A percentile compares a stretch with the other conserved stretches of the same genome.
These are phyloP conservation scores for Paracentrotus lividus DNA, from an alignment of 53 echinoderm and acorn worm genomes.

Conservation along the genomic window DNA sequence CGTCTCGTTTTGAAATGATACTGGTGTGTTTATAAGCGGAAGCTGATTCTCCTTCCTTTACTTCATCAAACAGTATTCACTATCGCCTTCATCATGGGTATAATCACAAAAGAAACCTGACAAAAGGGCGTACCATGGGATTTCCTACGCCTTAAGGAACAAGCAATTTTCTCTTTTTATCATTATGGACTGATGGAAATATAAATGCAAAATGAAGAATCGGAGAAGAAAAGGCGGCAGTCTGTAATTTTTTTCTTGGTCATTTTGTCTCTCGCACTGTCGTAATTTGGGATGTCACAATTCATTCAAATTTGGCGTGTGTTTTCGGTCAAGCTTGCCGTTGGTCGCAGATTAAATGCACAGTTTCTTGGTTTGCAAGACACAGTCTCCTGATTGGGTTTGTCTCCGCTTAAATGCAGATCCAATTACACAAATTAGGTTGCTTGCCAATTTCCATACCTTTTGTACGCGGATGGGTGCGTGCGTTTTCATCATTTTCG, in stretches of 20 bases:
- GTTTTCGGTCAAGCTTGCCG: slow-evolving; percentile 66
- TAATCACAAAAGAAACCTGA: slow-evolving; percentile 9
- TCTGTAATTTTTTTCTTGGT: slow-evolving; percentile 40
- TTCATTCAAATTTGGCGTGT: slow-evolving; percentile 51
- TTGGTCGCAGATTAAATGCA: slow-evolving; percentile 61
- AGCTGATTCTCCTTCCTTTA: slow-evolving; percentile 22
- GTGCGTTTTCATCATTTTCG: slow-evolving; percentile 55
- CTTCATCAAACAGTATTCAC: slow-evolving; percentile 44
- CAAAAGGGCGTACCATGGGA: slow-evolving; percentile 47
- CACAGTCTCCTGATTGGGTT: slow-evolving; percentile 55
- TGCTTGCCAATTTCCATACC: slow-evolving; percentile 68
- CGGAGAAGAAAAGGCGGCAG: slow-evolving; percentile 24
- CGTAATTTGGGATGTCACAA: slow-evolving; percentile 60
- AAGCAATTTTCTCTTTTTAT: slow-evolving; percentile 12
- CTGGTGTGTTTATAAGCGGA: slow-evolving; percentile 56
- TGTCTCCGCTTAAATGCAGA: slow-evolving; percentile 68
- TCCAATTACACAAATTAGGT: slow-evolving; percentile 74
- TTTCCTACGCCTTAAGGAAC: slow-evolving; percentile 29
- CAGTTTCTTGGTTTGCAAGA: slow-evolving; percentile 21
- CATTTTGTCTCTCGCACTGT: slow-evolving; percentile 47
- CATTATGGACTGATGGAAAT: too few relatives aligned
- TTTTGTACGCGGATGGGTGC: slow-evolving; percentile 62
- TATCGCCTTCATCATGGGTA: slow-evolving; percentile 28
- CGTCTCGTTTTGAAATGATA: slow-evolving; percentile 14
- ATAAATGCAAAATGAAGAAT: slow-evolving; percentile 14